Percentiles rank a stretch among this genome's conserved stretches.
Conservation (phyloP, 2,113 vertebrate genomes). For the Mionectes macconnelli region DNA sequence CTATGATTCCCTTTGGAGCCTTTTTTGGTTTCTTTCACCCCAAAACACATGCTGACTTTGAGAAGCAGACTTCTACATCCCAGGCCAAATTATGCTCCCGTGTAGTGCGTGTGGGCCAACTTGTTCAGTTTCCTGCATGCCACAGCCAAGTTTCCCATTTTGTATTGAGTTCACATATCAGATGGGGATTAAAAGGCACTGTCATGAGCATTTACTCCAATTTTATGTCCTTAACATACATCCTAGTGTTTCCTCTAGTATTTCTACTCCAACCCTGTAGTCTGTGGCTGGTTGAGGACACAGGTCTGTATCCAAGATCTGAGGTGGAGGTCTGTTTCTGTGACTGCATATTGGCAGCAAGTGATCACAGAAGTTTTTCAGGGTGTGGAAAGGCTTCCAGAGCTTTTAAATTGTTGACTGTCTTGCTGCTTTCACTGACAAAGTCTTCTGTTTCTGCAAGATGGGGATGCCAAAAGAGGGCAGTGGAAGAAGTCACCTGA, state of each 20-base stretch:
- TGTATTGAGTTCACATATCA: not conserved
- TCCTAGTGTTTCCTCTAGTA: not conserved
- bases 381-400: not conserved
- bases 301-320: not conserved
- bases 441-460: not conserved
- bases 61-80: not conserved
- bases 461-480: not conserved
- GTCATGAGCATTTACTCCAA: not conserved
- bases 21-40: not conserved
- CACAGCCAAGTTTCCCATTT: not conserved
- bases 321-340: not conserved
- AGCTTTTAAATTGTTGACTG: not conserved
- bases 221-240: not conserved
- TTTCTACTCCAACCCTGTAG: not conserved
- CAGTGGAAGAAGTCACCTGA: not conserved
- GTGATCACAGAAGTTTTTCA: not conserved
- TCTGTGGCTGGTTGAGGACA: fast-evolving
- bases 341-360: not conserved
- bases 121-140: not conserved
- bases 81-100: not conserved
- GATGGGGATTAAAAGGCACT: fast-evolving
- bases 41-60: not conserved
- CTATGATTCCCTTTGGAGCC: not conserved
- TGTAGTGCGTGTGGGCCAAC: fast-evolving
- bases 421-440: not conserved